Percentiles rank a stretch among this genome's conserved stretches.
These are phyloP conservation scores for Stratiomys singularior DNA, from an alignment of 2,888 invertebrate species.

Conservation along the genomic window DNA sequence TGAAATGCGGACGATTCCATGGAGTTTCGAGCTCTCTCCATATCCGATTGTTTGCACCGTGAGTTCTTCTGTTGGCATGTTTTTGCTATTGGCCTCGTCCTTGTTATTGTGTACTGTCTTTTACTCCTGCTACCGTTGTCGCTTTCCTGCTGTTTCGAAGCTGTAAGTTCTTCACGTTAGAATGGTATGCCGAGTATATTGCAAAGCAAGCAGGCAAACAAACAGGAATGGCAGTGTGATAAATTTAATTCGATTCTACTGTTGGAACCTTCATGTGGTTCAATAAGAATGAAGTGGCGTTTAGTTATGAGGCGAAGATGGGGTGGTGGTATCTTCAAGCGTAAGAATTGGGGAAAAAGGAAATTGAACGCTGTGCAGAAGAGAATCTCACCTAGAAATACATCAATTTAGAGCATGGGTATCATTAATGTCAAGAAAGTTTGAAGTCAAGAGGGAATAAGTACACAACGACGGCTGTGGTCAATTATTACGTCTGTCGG, in stretches of 20 bases:
- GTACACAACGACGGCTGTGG: background rate
- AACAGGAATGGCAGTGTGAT: slow-evolving; percentile 23
- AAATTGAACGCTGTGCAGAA: background rate
- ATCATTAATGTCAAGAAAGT: slow-evolving; percentile 37
- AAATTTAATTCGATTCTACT: slow-evolving; percentile 41
- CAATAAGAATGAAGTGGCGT: background rate
- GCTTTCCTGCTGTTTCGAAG: slow-evolving; percentile 3
- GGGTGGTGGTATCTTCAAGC: too few species aligned
- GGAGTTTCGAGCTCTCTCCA: background rate
- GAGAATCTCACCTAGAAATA: slow-evolving; percentile 27
- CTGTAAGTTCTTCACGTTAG: slow-evolving; percentile 32
- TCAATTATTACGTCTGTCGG: slow-evolving; percentile 32
- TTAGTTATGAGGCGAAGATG: background rate
- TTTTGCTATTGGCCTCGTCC: slow-evolving; percentile 26
- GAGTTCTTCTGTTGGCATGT: background rate
- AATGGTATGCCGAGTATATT: slow-evolving; percentile 13
- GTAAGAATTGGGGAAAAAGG: background rate
- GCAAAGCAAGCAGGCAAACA: slow-evolving; percentile 15
- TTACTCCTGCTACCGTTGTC: background rate
- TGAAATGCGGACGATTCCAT: background rate
- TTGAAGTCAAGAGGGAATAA: slow-evolving; percentile 24
- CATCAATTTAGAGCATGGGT: slow-evolving; percentile 18
- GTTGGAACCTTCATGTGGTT: slow-evolving; percentile 31
- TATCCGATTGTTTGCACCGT: slow-evolving; percentile 29
- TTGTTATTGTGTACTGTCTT: slow-evolving; percentile 1